A percentile compares a stretch with the other conserved stretches of the same genome.
phyloP scores from a whole-genome alignment of 2,888 invertebrate species.

The Heliconius sara region DNA sequence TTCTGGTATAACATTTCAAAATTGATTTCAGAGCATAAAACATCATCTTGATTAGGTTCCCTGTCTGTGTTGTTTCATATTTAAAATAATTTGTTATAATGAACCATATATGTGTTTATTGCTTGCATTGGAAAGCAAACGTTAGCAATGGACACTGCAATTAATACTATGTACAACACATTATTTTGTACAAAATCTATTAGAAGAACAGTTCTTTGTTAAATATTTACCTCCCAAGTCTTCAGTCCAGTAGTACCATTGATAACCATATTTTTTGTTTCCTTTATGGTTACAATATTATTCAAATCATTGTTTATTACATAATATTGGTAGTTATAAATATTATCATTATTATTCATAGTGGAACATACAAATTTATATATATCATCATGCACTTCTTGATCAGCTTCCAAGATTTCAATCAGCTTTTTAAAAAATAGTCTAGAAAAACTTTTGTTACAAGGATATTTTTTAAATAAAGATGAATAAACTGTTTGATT shows the following conservation, averaged over 20 bases:
- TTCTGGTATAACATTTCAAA: too few relatives aligned
- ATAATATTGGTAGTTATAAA: constrained; percentile 87
- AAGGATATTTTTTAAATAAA: constrained; percentile 84
- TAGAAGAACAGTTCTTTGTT: background rate
- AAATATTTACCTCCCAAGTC: constrained; percentile 87
- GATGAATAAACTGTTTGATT: constrained; percentile 83
- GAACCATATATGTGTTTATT: too few relatives aligned
- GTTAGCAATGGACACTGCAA: too few relatives aligned
- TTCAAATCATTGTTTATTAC: constrained; percentile 64
- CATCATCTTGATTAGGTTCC: too few relatives aligned
- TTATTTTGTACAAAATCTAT: background rate
- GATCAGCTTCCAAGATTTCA: constrained; percentile 79
- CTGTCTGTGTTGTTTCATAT: too few relatives aligned
- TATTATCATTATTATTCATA: constrained; percentile 64
- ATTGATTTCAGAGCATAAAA: too few relatives aligned
- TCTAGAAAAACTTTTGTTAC: constrained; percentile 85
- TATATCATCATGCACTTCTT: constrained; percentile 87
- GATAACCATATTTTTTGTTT: constrained; percentile 88
- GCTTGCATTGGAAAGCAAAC: too few relatives aligned
- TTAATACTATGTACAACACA: background rate
- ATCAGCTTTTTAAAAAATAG: constrained; percentile 87
- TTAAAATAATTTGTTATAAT: too few relatives aligned
- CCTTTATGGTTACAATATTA: constrained; percentile 85
- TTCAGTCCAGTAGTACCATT: constrained; percentile 91
- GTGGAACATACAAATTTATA: constrained; percentile 84